A percentile compares a stretch with the other conserved stretches of the same genome.
These are phyloP conservation scores for Noctua pronuba DNA, from an alignment of 2,888 invertebrate genomes.

Conservation along the genomic window DNA sequence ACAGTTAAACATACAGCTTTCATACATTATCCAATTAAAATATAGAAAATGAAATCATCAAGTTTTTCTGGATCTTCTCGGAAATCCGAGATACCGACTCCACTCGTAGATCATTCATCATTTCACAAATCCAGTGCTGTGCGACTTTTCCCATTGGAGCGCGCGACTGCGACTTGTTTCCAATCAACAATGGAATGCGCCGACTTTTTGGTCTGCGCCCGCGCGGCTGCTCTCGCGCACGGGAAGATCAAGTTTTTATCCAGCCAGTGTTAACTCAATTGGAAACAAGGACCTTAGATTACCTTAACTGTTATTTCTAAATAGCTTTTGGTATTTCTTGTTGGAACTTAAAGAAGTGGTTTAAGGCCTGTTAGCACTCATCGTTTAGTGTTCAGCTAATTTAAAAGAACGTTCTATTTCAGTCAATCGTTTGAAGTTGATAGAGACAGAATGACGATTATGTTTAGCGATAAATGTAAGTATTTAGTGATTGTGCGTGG, in stretches of 20 bases:
- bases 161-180: slow-evolving; percentile 85
- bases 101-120: slow-evolving; percentile 66
- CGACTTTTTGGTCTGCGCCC: slow-evolving; percentile 84
- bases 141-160: slow-evolving; percentile 85
- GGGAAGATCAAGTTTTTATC: slow-evolving; percentile 83
- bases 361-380: not conserved
- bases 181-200: slow-evolving; percentile 89
- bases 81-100: slow-evolving; percentile 73
- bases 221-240: slow-evolving; percentile 68
- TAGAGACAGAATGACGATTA: not conserved
- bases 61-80: not conserved
- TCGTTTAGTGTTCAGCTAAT: not conserved
- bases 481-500: not conserved
- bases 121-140: slow-evolving; percentile 73
- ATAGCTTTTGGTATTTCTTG: slow-evolving; percentile 54
- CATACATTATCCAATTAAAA: not conserved
- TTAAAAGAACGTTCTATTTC: not conserved
- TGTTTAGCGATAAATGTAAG: not conserved
- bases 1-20: not conserved
- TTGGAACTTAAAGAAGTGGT: slow-evolving; percentile 16
- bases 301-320: slow-evolving; percentile 75
- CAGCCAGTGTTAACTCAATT: slow-evolving; percentile 76
- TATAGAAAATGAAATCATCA: not conserved
- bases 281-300: slow-evolving; percentile 76
- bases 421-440: not conserved